Evolutionary conservation across 2,888 invertebrate species (phyloP), one percentile per base, ranked within the genome.

Genomic region (Rotaria magnacalcarata): DNA sequence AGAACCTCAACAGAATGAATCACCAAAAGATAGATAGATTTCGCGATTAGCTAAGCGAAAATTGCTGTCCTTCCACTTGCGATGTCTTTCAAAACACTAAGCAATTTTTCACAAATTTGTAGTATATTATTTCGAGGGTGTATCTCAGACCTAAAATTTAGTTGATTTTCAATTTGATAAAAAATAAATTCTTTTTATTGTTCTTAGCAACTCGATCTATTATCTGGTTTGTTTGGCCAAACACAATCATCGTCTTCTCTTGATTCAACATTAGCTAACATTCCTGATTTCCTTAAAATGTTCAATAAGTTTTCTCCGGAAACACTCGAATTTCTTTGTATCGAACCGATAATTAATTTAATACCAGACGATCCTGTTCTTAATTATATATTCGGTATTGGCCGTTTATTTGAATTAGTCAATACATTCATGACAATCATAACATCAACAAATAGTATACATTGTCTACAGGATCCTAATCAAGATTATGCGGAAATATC

Each of bases 391-490:
- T 80, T 80, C 16, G 80, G 80, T 47, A 47, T 47, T 47, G 80
- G 47, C 24, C 80, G 80, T 80, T 4, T 80, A 80, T 24, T 80
- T 47, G 80, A 80, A 80, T n/a, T 80, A 24, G 11, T 80, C 4
- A 80, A 80, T 47, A 80, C 43, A n/a, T 80, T 80, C n/a, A 80
- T 80, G 43, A 19, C 80, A 10, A 80, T 80, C 10, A 47, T 80
- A 80, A 80, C 80, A 80, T 80, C 80, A 47, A 80, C 80, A 80
- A 80, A 80, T 47, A 21, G 47, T n/a, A 80, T 80, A 47, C 80
- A 19, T 47, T 80, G 80, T 80, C n/a, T n/a, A n/a, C 21, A 80
- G n/a, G 14, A 80, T 80, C 80, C 80, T 6, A 80, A 80, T 80
- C 21, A 34, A 14, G 80, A 80, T 80, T 80, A 80, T 80, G n/a